A percentile compares a stretch with the other conserved stretches of the same genome.
These are phyloP conservation scores for Callinectes sapidus DNA, from an alignment of 2,888 invertebrate species.

Conservation along the genomic window DNA sequence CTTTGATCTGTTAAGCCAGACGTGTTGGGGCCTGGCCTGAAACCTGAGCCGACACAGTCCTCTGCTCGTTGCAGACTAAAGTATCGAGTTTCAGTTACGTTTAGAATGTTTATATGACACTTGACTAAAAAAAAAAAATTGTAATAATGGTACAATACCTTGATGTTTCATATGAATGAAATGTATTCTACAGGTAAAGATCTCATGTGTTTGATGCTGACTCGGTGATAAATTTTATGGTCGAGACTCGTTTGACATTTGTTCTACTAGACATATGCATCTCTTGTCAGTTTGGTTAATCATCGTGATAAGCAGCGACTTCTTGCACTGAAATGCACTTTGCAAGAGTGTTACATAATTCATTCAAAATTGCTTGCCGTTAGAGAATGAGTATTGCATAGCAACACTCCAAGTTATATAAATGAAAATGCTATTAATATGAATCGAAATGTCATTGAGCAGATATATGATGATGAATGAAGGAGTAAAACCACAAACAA, in stretches of 20 bases:
- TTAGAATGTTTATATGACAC: neutral
- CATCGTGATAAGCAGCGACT: neutral
- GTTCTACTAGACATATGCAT: neutral
- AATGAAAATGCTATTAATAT: neutral
- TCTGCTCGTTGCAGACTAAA: neutral
- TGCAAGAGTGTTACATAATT: neutral
- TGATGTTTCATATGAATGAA: neutral
- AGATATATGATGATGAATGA: neutral
- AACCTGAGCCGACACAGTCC: neutral
- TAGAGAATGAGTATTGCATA: neutral
- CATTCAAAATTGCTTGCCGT: too few relatives aligned
- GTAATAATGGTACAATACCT: neutral
- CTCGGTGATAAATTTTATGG: neutral
- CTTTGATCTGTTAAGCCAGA: neutral
- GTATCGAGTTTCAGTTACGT: neutral
- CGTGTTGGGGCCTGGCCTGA: neutral
- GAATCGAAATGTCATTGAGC: neutral
- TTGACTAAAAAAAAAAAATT: neutral
- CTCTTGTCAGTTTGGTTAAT: neutral
- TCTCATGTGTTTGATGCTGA: neutral
- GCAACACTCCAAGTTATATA: neutral
- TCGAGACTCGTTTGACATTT: neutral
- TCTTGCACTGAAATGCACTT: neutral
- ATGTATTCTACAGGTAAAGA: neutral
- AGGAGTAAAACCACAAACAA: neutral